Evolutionary conservation across 2,888 invertebrate genomes (phyloP), one percentile per base, ranked within the genome.

Genomic region (Lymantria monacha): DNA sequence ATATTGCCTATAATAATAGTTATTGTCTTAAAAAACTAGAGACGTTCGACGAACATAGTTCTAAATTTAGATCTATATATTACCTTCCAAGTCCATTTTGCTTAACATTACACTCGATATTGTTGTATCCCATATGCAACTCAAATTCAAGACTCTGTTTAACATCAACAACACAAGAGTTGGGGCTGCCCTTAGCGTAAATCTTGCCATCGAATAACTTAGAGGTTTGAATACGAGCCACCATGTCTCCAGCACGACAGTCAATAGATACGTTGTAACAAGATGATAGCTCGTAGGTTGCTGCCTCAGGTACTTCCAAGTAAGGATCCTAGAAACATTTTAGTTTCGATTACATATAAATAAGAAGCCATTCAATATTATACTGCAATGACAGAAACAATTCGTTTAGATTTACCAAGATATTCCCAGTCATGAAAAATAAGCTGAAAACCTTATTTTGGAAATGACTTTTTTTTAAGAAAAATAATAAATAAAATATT

Each of bases 261-360:
- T 97, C 97, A 76, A 98, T 97, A 68, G 96, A 96, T 44, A 98
- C 97, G 86, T 98, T 98, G 93, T 98, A 98, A 84, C 98, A 98
- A 22, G 97, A 97, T 67, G 96, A 96, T 63, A 98, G 89, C 88
- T 98, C 98, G 89, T 97, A 97, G 11, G 97, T 97, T 33, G 97
- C 95, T 10, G 97, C 97, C 88, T 97, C 97, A 30, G 97, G 96
- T 36, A 97, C 97, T 82, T 97, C 96, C 70, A 97, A 92, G 85
- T 97, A 97, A 37, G 97, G 97, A 73, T 97, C 96, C 95, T 96
- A 80, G 51, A 87, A 67, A 55, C 14, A 55, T 48, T 55, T 53
- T 7, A 38, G 0, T 3, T 13, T 41, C 3, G 9, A 9, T 41
- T 41, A 8, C 9, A 9, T 33, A 33, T 22, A 3, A 22, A 22